phyloP scores from a whole-genome alignment of 2,888 invertebrate species.

The Lathronympha strigana region DNA sequence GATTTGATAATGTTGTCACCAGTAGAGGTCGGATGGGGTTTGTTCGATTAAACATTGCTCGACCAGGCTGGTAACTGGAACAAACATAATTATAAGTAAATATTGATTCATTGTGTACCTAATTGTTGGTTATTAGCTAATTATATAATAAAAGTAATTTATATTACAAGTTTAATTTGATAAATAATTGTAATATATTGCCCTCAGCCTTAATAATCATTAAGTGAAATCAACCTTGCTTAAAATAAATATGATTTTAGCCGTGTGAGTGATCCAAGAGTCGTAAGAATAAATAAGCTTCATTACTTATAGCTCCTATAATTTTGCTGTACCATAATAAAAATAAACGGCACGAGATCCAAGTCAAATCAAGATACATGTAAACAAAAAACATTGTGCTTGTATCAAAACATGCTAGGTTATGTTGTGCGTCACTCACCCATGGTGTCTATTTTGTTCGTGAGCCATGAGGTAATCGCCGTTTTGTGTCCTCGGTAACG shows the following conservation, averaged over 20 bases:
- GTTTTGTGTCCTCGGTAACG: slow-evolving; percentile 68
- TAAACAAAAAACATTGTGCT: slow-evolving; percentile 9
- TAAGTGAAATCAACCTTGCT: no score
- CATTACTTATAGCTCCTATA: no score
- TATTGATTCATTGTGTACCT: not conserved
- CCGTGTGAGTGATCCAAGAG: no score
- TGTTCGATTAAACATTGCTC: slow-evolving; percentile 67
- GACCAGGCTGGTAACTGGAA: slow-evolving; percentile 67
- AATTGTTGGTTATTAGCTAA: no score
- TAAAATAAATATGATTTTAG: no score
- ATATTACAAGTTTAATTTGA: no score
- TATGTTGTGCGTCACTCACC: slow-evolving; percentile 63
- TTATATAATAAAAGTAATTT: no score
- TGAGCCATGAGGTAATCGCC: slow-evolving; percentile 78
- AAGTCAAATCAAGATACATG: not conserved
- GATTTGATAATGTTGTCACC: slow-evolving; percentile 72
- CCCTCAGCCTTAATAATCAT: no score
- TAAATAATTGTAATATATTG: no score
- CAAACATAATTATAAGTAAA: slow-evolving; percentile 12
- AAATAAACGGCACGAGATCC: not conserved
- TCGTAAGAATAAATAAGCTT: no score
- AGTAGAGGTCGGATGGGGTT: slow-evolving; percentile 70
- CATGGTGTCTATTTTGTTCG: slow-evolving; percentile 64
- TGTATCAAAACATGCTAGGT: slow-evolving; percentile 49
- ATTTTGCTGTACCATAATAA: not conserved